phyloP scores from a whole-genome alignment of 2,888 invertebrate species.

The Eustalomyia histrio region DNA sequence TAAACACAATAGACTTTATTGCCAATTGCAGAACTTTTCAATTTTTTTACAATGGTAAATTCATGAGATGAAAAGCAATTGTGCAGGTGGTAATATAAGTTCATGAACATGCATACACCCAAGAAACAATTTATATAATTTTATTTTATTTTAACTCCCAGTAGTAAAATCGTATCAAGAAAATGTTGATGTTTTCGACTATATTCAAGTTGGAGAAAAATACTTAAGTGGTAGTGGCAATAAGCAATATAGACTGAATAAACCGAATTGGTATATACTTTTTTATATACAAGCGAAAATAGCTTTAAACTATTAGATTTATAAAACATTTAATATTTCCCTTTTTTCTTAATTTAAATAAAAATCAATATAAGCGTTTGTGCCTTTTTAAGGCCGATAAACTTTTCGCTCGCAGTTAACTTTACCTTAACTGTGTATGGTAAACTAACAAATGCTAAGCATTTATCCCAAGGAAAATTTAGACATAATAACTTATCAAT shows the following conservation, averaged over 20 bases:
- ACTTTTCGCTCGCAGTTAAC: too few species aligned
- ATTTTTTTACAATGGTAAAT: conserved; percentile 34
- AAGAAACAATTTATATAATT: not conserved
- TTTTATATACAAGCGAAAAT: too few species aligned
- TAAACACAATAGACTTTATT: conserved; percentile 40
- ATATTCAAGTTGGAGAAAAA: not conserved
- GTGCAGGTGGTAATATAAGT: conserved; percentile 20
- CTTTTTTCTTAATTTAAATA: too few species aligned
- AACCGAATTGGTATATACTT: not conserved
- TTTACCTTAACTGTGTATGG: too few species aligned
- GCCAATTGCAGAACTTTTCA: conserved; percentile 44
- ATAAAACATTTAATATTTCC: too few species aligned
- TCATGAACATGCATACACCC: not conserved
- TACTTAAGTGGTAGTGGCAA: not conserved
- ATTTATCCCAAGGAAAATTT: too few species aligned
- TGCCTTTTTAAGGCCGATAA: too few species aligned
- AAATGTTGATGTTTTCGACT: not conserved
- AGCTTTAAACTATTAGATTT: too few species aligned
- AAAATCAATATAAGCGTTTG: too few species aligned
- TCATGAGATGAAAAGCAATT: conserved; percentile 39
- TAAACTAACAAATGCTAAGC: too few species aligned
- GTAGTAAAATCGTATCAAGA: not conserved
- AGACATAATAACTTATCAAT: too few species aligned
- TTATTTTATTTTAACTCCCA: not conserved
- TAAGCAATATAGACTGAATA: not conserved